These are phyloP conservation scores for Menura novaehollandiae DNA, from an alignment of 2,113 vertebrate genomes.

Conservation along the genomic window DNA sequence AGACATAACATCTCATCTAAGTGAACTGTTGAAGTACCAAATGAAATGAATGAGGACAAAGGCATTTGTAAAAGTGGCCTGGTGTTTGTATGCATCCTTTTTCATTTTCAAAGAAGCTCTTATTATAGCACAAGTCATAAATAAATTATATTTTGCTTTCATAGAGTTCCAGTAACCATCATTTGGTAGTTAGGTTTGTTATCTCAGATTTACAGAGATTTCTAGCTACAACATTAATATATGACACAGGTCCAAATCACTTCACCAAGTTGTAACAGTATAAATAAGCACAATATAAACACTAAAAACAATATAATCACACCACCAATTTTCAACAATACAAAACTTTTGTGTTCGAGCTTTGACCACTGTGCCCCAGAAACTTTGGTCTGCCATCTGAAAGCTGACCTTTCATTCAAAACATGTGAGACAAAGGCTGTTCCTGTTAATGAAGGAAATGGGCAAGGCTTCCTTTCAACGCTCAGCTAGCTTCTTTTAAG, in stretches of 20 bases:
- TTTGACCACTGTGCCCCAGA: background rate
- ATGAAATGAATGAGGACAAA: background rate
- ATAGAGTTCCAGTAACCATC: background rate
- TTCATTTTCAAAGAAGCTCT: background rate
- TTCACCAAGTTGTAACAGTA: background rate
- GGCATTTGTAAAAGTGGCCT: background rate
- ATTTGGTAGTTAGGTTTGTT: background rate
- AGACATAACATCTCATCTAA: background rate
- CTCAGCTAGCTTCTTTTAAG: background rate
- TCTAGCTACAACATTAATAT: background rate
- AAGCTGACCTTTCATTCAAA: background rate
- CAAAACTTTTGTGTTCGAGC: background rate
- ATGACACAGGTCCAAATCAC: background rate
- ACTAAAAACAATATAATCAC: background rate
- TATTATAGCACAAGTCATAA: background rate
- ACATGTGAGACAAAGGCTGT: background rate
- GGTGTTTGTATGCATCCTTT: background rate
- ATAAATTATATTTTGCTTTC: background rate
- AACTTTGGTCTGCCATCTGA: background rate
- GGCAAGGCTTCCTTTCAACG: conserved; percentile 15
- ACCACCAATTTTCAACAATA: background rate
- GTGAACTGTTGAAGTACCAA: background rate
- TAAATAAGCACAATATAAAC: background rate
- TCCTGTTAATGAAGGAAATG: conserved; percentile 11
- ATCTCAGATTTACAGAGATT: background rate